Evolutionary conservation across 2,113 vertebrate genomes (phyloP), one percentile per base, ranked within the genome.

Genomic region (Ovibos moschatus): DNA sequence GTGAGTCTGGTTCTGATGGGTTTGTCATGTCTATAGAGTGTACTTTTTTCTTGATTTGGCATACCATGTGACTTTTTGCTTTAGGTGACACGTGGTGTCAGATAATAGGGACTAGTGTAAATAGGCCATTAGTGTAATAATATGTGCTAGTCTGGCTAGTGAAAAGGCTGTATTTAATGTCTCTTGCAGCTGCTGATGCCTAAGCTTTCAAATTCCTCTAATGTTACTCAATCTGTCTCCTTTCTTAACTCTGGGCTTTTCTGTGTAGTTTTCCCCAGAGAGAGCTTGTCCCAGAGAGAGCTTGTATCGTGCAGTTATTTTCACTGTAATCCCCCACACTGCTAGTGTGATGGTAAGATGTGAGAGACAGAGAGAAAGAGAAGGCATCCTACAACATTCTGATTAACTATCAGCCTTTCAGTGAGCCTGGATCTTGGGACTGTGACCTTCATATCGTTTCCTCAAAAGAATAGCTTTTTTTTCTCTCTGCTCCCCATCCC

Each of bases 401-500:
- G 6, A 83, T 53, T 71, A 47, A 91, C 17, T 27, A 21, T 76
- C 11, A 74, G 51, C 19, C 53, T 78, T 62, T 64, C 12, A 40
- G 16, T 40, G 55, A 21, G 28, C n/a, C 45, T 45, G 28, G n/a
- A 12, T 87, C 82, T 87, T 10, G 17, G 74, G 3, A 53, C 33
- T 83, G 8, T 87, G 27, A 47, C 28, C 16, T 12, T 64, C 47
- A 64, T 4, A 19, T 21, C 33, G 0, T 53, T 81, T 87, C 84
- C 87, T 62, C 55, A 50, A 7, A 33, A 17, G 9, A 36, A 78
- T 6, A 51, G 1, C 33, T 40, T 43, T 55, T 7, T 7, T 28
- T 16, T 6, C 9, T 1, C 30, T 2, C 82, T 21, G 4, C 0
- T n/a, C 7, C 40, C 13, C n/a, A 12, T 2, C 50, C 27, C 6